Base-by-base conservation (phyloP, 2,888 invertebrate genomes). In the Isotomurus palustris region DNA sequence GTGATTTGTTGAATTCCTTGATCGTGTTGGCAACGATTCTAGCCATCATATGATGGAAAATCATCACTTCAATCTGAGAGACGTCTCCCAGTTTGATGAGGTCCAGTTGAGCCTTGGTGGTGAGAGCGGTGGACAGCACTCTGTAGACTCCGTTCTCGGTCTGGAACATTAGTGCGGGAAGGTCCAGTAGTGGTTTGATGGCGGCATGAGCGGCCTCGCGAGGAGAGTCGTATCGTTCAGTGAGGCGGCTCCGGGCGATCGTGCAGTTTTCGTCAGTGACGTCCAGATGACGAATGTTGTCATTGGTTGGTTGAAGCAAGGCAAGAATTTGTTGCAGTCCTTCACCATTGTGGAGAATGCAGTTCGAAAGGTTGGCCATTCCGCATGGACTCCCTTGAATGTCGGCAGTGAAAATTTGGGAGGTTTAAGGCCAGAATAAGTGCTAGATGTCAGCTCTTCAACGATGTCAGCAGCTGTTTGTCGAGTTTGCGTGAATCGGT, bases 201-300 rank as follows among this genome's bases (percentile, higher is more conserved):
- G 55, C 55, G 1, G 51, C 38, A 22, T 55, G 41, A 17, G 51
- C 59, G 3, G 51, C 41, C n/a, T 55, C 55, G 12, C 55, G 21
- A n/a, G 59, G 51, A n/a, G 35, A 32, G 45, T 59, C 55, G 27
- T 59, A 59, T 2, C 59, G 50, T 19, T 21, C 25, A 1, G 2
- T 6, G 1, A 59, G 4, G 1, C 59, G 36, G n/a, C 28, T 19
- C 59, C 59, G 55, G 2, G 59, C 59, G 45, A 59, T 51, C 2
- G 10, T 12, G 45, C 50, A 59, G 22, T 55, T 59, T 2, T 2
- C 27, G 19, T 50, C 51, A 25, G 29, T 54, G 12, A 44, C n/a
- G 4, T 29, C 3, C 22, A 59, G 41, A 51, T 59, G 54, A 12
- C 14, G 21, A 1, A 59, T 28, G 32, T 22, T 50, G 22, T 50